These are phyloP conservation scores for Ailuropoda melanoleuca DNA, from an alignment of 2,113 vertebrate species.

Conservation along the genomic window DNA sequence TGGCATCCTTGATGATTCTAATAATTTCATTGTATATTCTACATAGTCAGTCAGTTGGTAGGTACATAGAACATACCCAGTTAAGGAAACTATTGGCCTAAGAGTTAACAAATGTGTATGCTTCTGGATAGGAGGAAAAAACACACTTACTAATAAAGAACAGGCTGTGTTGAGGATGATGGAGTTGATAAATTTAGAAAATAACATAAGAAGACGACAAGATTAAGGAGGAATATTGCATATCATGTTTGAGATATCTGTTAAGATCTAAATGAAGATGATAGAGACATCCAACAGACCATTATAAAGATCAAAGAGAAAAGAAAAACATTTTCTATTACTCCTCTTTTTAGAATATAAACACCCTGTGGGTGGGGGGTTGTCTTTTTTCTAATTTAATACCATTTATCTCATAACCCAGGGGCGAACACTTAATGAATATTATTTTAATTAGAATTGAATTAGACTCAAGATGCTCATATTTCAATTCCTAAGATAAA, in stretches of 20 bases:
- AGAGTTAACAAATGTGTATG: background rate
- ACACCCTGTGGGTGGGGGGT: background rate
- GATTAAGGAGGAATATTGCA: background rate
- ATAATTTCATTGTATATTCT: background rate
- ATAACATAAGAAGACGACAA: background rate
- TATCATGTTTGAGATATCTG: background rate
- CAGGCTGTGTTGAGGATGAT: background rate
- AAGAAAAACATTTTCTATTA: background rate
- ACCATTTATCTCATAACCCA: constrained; percentile 24
- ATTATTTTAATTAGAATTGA: constrained; percentile 67
- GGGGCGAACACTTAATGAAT: constrained; percentile 43
- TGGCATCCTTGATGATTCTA: background rate
- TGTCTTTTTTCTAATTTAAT: constrained; percentile 19
- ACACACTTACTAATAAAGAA: background rate
- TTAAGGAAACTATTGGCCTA: background rate
- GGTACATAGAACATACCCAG: background rate
- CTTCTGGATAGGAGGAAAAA: background rate
- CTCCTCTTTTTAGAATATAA: constrained; percentile 27
- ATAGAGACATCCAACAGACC: background rate
- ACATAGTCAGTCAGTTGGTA: background rate
- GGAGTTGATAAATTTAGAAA: background rate
- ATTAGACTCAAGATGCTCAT: constrained; percentile 51
- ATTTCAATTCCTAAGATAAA: constrained; percentile 54
- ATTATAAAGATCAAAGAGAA: constrained; percentile 35
- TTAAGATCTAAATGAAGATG: background rate